Evolutionary conservation across 2,888 invertebrate genomes (phyloP), one percentile per base, ranked within the genome.

Genomic region (Diabrotica balteata): DNA sequence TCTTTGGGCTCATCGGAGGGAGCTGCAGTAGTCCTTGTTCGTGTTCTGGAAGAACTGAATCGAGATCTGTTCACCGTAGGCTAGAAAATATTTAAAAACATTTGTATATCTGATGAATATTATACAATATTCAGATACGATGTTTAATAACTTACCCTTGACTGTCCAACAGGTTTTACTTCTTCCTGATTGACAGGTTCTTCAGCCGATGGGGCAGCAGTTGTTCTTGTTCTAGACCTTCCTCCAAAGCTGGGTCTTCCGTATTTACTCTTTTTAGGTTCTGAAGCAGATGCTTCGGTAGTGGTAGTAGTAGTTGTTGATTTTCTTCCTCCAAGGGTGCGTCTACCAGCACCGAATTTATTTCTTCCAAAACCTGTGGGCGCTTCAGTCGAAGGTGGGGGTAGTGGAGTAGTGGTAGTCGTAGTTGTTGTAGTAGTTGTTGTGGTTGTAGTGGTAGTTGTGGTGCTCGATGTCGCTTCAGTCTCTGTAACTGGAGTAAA

Each of bases 371-470:
- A 67, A n/a, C 59, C 87, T 72, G 80, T 86, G 8, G 57, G 57
- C 4, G 74, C 68, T 64, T 73, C 74, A 43, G 73, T 76, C 6
- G 77, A 87, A 11, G 80, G 86, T 84, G 0, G 86, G 83, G 3
- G 87, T 85, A 7, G 83, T 76, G 7, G 85, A 11, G 86, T 85
- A 0, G 86, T 84, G 0, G 87, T 86, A 0, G 84, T 78, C 0
- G 85, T 80, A 0, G 87, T 82, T 0, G 88, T 84, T 6, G 86
- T 84, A 0, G 88, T 84, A 0, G 88, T 86, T 0, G 87, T 86
- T 0, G 88, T 86, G 0, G 88, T 86, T n/a, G 84, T 79, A 5
- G 83, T 81, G 0, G 88, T 87, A 0, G 88, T 87, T 0, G 88
- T 87, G 0, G 88, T 87, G 0, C 88, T 87, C 0, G 89, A 87